Evolutionary conservation across 2,888 invertebrate species (phyloP).

Genomic region (Caenorhabditis uteleia): DNA sequence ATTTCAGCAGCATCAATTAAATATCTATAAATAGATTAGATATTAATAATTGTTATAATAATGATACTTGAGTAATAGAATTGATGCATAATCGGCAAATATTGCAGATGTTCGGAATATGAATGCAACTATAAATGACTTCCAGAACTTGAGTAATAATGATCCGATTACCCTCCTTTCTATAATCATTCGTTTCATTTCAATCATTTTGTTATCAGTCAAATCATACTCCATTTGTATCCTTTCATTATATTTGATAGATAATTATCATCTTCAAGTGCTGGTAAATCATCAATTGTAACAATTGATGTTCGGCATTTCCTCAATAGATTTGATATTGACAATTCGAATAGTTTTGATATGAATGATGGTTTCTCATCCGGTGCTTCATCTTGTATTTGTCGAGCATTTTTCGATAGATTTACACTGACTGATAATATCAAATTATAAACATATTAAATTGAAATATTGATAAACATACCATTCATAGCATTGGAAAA

Average conservation of each 20-base stretch:
- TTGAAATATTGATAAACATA: constrained; percentile 3
- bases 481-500: constrained; percentile 28
- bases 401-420: constrained; percentile 31
- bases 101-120: constrained; percentile 21
- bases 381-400: constrained; percentile 22
- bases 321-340: constrained; percentile 10
- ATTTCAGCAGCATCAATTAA: constrained; percentile 34
- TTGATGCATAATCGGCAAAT: constrained; percentile 30
- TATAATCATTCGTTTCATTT: constrained; percentile 5
- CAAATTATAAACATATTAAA: neutral
- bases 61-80: constrained; percentile 22
- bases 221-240: constrained; percentile 26
- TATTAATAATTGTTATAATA: too few relatives aligned
- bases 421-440: constrained; percentile 16
- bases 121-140: constrained; percentile 25
- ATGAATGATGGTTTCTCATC: constrained; percentile 10
- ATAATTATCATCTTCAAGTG: constrained; percentile 16
- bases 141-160: constrained; percentile 33
- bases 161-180: constrained; percentile 30
- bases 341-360: constrained; percentile 25
- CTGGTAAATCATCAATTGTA: constrained; percentile 24
- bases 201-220: too few relatives aligned
- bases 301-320: constrained; percentile 12
- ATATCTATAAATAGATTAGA: constrained; percentile 3
- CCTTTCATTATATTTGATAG: constrained; percentile 23